Percentiles rank a stretch among this genome's conserved stretches.
phyloP scores from a whole-genome alignment of 2,113 vertebrate genomes.

The Shinisaurus crocodilurus region DNA sequence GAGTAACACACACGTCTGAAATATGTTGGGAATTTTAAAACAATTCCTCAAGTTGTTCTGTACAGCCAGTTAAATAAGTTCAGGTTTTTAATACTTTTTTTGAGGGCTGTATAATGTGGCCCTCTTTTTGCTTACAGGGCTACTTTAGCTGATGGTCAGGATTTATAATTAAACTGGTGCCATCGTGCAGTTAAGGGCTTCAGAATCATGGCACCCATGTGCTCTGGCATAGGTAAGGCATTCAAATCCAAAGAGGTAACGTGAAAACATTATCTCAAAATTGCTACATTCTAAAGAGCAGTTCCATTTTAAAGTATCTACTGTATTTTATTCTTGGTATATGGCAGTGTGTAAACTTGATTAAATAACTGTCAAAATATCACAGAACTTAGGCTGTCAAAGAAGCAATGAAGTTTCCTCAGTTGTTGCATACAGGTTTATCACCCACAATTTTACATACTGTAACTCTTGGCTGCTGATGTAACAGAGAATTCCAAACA shows the following conservation, averaged over 20 bases:
- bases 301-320: neutral
- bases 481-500: neutral
- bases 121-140: neutral
- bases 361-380: neutral
- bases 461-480: neutral
- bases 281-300: neutral
- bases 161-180: neutral
- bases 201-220: neutral
- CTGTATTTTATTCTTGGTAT: neutral
- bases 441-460: neutral
- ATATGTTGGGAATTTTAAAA: neutral
- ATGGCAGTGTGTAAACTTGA: neutral
- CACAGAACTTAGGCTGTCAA: neutral
- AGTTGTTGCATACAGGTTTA: neutral
- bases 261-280: neutral
- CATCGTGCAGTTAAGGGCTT: neutral
- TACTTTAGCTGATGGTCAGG: neutral
- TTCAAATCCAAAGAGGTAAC: neutral
- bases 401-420: neutral
- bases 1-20: neutral
- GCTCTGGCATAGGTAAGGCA: neutral
- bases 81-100: neutral
- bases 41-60: neutral
- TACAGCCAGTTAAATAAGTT: neutral
- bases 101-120: neutral